Percentiles rank a stretch among this genome's conserved stretches.
Conservation (phyloP, 2,797 vertebrate species). For the Esox lucius region DNA sequence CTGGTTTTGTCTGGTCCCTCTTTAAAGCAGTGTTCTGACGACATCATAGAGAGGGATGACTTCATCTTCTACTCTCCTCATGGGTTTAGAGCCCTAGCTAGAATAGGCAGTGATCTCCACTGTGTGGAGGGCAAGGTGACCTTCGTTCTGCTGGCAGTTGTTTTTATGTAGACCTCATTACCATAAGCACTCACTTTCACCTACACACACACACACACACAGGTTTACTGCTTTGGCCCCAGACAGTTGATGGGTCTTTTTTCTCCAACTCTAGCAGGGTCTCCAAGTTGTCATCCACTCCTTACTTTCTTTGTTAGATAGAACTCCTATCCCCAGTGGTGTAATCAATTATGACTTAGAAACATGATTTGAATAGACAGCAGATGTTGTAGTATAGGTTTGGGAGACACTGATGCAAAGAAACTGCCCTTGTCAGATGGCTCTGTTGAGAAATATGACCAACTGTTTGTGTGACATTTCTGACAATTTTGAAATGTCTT, state of each 20-base stretch:
- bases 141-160: too few species aligned
- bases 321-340: too few species aligned
- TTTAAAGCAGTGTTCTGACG: conserved; percentile 8
- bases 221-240: neutral
- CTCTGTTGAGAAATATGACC: too few species aligned
- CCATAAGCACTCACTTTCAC: too few species aligned
- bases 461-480: too few species aligned
- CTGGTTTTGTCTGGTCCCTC: neutral
- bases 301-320: neutral
- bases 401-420: too few species aligned
- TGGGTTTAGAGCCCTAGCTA: neutral
- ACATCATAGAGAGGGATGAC: neutral
- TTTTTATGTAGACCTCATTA: too few species aligned
- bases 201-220: neutral
- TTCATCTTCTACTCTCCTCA: neutral
- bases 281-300: neutral
- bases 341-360: neutral
- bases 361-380: neutral
- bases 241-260: neutral
- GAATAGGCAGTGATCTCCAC: neutral
- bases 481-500: neutral
- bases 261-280: neutral
- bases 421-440: too few species aligned
- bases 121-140: neutral
- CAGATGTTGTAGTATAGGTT: neutral